A percentile compares a stretch with the other conserved stretches of the same genome.
Conservation (phyloP, 1,140 invertebrate species). For the Melipona quadrifasciata region DNA sequence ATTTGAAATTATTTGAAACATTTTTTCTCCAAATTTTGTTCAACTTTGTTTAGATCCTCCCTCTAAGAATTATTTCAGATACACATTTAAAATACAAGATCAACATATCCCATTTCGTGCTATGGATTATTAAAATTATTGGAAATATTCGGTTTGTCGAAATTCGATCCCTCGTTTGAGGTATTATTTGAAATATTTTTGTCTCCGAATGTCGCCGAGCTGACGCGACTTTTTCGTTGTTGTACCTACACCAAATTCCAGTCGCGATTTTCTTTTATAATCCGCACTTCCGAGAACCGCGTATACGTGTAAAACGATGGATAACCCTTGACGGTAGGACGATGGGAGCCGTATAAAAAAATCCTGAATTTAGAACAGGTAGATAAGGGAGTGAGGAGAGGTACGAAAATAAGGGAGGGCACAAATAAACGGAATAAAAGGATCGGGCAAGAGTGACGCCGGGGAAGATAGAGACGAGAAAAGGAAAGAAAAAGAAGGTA, state of each 20-base stretch:
- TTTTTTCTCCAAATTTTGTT: too few species aligned
- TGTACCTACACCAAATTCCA: background rate
- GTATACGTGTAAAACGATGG: conserved; percentile 34
- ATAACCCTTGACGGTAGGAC: conserved; percentile 47
- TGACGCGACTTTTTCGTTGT: background rate
- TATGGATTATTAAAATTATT: too few species aligned
- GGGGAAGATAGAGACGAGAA: background rate
- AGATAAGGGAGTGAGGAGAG: conserved; percentile 46
- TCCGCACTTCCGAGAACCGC: conserved; percentile 45
- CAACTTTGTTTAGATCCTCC: too few species aligned
- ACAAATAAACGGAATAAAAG: conserved; percentile 34
- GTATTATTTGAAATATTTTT: too few species aligned
- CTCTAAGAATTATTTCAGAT: too few species aligned
- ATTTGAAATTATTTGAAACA: too few species aligned
- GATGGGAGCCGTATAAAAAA: conserved; percentile 46
- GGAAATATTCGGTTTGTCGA: too few species aligned
- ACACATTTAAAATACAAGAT: too few species aligned
- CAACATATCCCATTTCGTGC: too few species aligned
- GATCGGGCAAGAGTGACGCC: conserved; percentile 30
- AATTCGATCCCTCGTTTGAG: too few species aligned
- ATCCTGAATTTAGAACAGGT: conserved; percentile 58
- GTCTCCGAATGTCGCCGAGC: too few species aligned
- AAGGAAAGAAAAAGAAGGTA: background rate
- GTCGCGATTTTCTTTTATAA: conserved; percentile 33
- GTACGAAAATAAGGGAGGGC: conserved; percentile 39